Evolutionary conservation across 2,113 vertebrate genomes (phyloP), one percentile per base, ranked within the genome.

Genomic region (Phaethornis superciliosus): DNA sequence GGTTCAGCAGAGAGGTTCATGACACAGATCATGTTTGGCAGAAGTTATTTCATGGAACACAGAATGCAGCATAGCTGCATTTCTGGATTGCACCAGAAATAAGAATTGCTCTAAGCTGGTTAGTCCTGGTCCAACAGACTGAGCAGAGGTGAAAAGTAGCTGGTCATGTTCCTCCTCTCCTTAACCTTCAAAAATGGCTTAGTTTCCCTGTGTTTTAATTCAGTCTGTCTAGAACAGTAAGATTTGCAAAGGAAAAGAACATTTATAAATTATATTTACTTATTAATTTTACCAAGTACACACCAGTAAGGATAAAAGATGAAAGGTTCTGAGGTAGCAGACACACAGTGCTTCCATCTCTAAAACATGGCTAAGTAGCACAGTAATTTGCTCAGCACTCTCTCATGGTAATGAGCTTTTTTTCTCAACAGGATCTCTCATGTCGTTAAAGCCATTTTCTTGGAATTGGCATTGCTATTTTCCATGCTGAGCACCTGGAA

Each of bases 391-490:
- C 59, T 83, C 64, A 55, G 42, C 32, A 54, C 23, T 70, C 59
- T 77, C 74, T 90, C 71, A 44, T 62, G 46, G 56, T 88, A 91
- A 88, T 32, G 90, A 82, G 63, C 28, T 90, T 91, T 90, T 59
- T 59, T 68, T 91, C 10, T 70, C 82, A 88, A 70, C 55, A 88
- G 46, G 20, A 69, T 77, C 21, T 70, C 76, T 95, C 1, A 3
- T 80, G 19, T 63, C 92, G 69, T 83, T 90, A 74, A 84, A 93
- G 81, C 56, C 33, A 46, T 70, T 88, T 95, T 86, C 64, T 90
- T 92, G 69, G 72, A 83, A 68, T 0, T 60, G 19, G 52, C 72
- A 30, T 52, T 81, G 68, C 52, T 33, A 16, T 92, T 93, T 88
- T 90, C 85, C 47, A 59, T 88, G 85, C 28, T 62, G 35, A 83